phyloP scores from a whole-genome alignment of 2,888 invertebrate species.

The Oxytorus armatus region DNA sequence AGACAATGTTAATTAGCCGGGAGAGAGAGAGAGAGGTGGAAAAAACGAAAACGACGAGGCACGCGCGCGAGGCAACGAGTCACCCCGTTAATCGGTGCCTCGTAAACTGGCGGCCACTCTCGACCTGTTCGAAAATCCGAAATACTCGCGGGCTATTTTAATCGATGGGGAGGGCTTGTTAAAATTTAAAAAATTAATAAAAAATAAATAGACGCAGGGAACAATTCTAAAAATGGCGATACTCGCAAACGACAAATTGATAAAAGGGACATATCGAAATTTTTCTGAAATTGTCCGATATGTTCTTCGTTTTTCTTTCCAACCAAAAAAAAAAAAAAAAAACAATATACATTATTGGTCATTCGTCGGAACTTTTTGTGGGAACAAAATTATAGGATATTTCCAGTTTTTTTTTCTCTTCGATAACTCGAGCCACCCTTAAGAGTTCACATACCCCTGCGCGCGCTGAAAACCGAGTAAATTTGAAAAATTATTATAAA shows the following conservation, averaged over 20 bases:
- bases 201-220: not conserved
- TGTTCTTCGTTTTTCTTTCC: too few species aligned
- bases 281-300: too few species aligned
- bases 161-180: not conserved
- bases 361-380: too few species aligned
- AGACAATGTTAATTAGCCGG: conserved; percentile 50
- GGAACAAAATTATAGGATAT: too few species aligned
- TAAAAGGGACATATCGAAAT: too few species aligned
- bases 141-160: conserved; percentile 24
- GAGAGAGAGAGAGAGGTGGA: conserved; percentile 5
- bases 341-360: not conserved
- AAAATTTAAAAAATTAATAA: not conserved
- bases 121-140: not conserved
- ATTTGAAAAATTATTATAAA: too few species aligned
- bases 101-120: too few species aligned
- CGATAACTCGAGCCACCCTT: too few species aligned
- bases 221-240: not conserved
- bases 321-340: not conserved
- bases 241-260: not conserved
- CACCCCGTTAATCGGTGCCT: conserved; percentile 13
- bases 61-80: conserved; percentile 5
- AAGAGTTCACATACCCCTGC: too few species aligned
- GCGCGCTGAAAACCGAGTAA: too few species aligned
- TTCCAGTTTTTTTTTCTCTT: too few species aligned
- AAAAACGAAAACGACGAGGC: too few species aligned